Evolutionary conservation across 2,113 vertebrate species (phyloP), one percentile per base, ranked within the genome.

Genomic region (Lepus timidus): DNA sequence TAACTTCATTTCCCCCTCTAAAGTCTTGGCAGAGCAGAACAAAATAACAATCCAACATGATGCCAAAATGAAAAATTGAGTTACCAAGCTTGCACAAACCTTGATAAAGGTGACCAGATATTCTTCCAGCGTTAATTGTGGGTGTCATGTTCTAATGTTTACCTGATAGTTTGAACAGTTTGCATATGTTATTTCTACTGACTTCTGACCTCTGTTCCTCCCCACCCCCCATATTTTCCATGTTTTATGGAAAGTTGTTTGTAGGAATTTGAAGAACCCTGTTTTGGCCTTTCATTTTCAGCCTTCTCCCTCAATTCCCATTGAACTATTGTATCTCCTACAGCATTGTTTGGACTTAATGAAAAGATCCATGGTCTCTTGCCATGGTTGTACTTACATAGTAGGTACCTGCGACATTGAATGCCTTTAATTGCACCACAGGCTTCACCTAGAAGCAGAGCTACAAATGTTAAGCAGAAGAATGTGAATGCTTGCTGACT

Each of bases 31-130:
- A 79, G 75, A 85, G 51, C 81, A 95, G 64, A 84, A 36, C 49
- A 91, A 81, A 94, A 94, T 75, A 78, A 49, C 88, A 79, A 36
- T 16, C 36, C 31, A 86, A 64, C 25, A 88, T 33, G 65, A 92
- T 95, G 79, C 84, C 94, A 94, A 95, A 93, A 88, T 88, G 44
- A 95, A 84, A 96, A 87, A 29, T 13, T 44, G n/a, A 88, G 65
- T 68, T 79, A 65, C 80, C 62, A 49, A 84, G 55, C 51, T 27
- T 76, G 55, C 52, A 33, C 64, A 78, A 19, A 81, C 55, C 49
- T 91, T 90, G 55, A 81, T 84, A 93, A 95, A 94, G 65, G 39
- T 44, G 49, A 90, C 44, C 81, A 68, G 73, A 75, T 31, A 51
- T 61, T 82, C 76, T 91, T 87, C 68, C 25, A 0, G 25, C 65